A percentile compares a stretch with the other conserved stretches of the same genome.
Evolutionary conservation across 2,797 vertebrate genomes (phyloP).

Genomic region (Sebastes iracundus): DNA sequence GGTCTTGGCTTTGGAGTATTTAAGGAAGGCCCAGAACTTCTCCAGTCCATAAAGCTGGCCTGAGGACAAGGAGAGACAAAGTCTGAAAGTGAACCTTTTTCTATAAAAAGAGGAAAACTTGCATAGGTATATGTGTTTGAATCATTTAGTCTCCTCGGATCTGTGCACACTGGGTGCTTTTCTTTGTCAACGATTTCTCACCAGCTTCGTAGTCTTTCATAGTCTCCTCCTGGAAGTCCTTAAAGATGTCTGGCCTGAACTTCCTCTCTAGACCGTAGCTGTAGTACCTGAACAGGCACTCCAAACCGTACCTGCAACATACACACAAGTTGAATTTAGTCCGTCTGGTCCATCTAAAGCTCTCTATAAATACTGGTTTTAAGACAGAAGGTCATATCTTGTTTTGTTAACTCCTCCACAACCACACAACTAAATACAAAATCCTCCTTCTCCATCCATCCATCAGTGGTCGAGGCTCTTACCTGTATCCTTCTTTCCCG

Average conservation of each 20-base stretch:
- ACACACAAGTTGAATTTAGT: background rate
- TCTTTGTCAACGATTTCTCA: constrained; percentile 61
- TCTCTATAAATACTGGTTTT: background rate
- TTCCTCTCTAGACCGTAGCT: constrained; percentile 98
- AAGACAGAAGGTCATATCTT: background rate
- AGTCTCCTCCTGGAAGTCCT: constrained; percentile 98
- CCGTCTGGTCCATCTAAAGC: background rate
- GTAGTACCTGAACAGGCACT: constrained; percentile 99
- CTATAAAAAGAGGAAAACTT: background rate
- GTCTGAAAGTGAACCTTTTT: background rate
- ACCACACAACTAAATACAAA: background rate
- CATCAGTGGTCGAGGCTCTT: background rate
- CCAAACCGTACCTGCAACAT: constrained; percentile 91
- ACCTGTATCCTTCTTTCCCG: constrained; percentile 98
- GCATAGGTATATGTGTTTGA: background rate
- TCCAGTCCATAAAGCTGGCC: constrained; percentile 98
- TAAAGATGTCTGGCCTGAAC: constrained; percentile 97
- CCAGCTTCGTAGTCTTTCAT: constrained; percentile 96
- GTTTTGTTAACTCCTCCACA: background rate
- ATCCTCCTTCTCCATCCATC: background rate
- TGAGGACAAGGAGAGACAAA: constrained; percentile 48
- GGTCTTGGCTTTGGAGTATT: constrained; percentile 98
- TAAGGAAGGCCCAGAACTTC: constrained; percentile 99
- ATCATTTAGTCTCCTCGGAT: background rate
- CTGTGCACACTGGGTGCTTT: background rate